Evolutionary conservation across 2,113 vertebrate species (phyloP), one percentile per base, ranked within the genome.

Genomic region (Colistium nudipinnis): DNA sequence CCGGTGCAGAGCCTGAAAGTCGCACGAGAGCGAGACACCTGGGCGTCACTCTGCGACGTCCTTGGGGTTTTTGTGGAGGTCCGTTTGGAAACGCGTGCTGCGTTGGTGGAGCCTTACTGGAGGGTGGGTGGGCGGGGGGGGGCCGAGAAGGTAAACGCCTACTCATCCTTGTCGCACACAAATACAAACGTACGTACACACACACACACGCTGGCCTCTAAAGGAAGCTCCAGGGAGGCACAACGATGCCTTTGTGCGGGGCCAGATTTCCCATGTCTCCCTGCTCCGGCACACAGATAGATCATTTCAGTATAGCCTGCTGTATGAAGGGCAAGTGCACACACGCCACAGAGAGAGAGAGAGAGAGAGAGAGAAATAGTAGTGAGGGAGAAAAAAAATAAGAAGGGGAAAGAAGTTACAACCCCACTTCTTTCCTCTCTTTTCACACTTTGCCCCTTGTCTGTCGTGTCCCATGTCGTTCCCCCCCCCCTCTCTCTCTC

Each of bases 281-380:
- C 59, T 87, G 81, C 78, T 87, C 78, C 52, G 48, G 62, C 84
- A 86, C 86, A 87, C 83, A 87, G 81, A 90, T 84, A 87, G 85
- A 90, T 91, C 85, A 89, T 86, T 83, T 80, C 68, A 62, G 71
- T 72, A 62, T 51, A 71, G 81, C 75, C 70, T 68, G 69, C 84
- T 80, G 85, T 70, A 85, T 89, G 83, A 90, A 87, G 87, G 92
- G 89, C 92, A 91, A 92, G 92, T 93, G 88, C 81, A 84, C 81
- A 86, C 92, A 93, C 1, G 90, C 79, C 56, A 54, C 52, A 51
- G 66, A 76, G 52, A 53, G 57, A 49, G 47, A 65, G 35, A 54
- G 24, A 56, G 56, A 67, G 54, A 48, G 56, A 49, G 45, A 59
- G 38, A 44, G 24, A 56, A 52, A n/a, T 61, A 70, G 28, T 5